Base-by-base conservation (phyloP, 2,113 vertebrate genomes). In the Ageneiosus marmoratus region DNA sequence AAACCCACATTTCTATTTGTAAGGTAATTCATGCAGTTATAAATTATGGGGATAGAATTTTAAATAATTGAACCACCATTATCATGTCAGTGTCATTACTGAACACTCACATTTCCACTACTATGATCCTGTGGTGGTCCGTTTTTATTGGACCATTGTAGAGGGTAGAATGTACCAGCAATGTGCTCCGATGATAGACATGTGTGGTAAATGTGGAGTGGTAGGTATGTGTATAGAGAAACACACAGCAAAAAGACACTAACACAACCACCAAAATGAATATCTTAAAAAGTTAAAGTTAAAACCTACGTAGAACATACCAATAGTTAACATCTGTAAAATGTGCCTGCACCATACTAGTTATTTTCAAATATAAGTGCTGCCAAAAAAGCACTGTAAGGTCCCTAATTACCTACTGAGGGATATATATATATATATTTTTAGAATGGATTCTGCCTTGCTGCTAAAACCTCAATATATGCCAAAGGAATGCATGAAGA, bases 401-500 rank as follows among this genome's bases (percentile, higher is more conserved):
- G 46, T 7, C 27, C 20, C 72, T 32, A 32, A 55, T 55, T 76
- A 76, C 51, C 32, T 58, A 7, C 37, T 10, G 37, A 60, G 50
- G 32, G n/a, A n/a, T n/a, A n/a, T n/a, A n/a, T n/a, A n/a, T n/a
- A n/a, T n/a, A n/a, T 76, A 22, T 32, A 76, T 0, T 24, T 44
- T 77, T 60, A 77, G 55, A 77, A 5, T 60, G 5, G 34, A 53
- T n/a, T 77, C 12, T 77, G 75, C 75, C 34, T 58, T 18, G 4
- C 29, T 32, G n/a, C 27, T 51, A 48, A 51, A 51, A 51, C 27
- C 11, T 34, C 22, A 77, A 56, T 58, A 77, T n/a, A 32, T 74
- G 48, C 48, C 41, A 74, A 74, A 74, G 51, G 6, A 58, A 58
- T 58, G 22, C 20, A 77, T 77, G 53, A 77, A 77, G 24, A 77